Evolutionary conservation across 2,113 vertebrate genomes (phyloP), one percentile per base, ranked within the genome.

Genomic region (Macrotus californicus): DNA sequence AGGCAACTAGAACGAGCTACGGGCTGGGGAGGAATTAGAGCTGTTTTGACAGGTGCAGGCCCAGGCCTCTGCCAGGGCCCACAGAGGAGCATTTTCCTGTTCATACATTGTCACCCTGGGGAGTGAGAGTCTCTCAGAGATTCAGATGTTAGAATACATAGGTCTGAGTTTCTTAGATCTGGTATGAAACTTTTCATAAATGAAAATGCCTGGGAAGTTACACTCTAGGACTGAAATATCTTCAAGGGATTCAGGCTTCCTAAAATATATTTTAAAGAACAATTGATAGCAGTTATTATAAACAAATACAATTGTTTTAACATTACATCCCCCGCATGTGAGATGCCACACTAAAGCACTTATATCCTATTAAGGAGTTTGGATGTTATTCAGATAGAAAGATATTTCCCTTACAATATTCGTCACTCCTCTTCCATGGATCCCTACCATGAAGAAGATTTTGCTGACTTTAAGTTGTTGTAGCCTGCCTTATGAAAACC

Each of bases 141-240:
- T 6, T 41, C 11, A 56, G 85, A 82, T 66, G 19, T 11, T 73
- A 39, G 0, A 31, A 70, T 11, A 76, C 87, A 66, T 43, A 94
- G 15, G 18, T 59, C 31, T 81, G 70, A 90, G 29, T 81, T 80
- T 91, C 89, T 90, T 22, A 87, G 59, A 84, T 59, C 34, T 88
- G 56, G 31, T 39, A 18, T 46, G 36, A 90, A 93, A 87, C 8
- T 88, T 73, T 84, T 61, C 88, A 85, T 91, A 80, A 43, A 43
- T 56, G 54, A 91, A 75, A 93, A 70, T 94, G 16, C 19, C 50
- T 59, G 21, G 34, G 69, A 95, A 90, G 70, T 46, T 97, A 87
- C 26, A 75, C 5, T 36, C 15, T 10, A 43, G 18, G 8, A 70
- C 67, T 77, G 21, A 91, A 72, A 39, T 67, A 88, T 64, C 75